phyloP scores from a whole-genome alignment of 2,113 vertebrate genomes.

The Dinomys branickii region DNA sequence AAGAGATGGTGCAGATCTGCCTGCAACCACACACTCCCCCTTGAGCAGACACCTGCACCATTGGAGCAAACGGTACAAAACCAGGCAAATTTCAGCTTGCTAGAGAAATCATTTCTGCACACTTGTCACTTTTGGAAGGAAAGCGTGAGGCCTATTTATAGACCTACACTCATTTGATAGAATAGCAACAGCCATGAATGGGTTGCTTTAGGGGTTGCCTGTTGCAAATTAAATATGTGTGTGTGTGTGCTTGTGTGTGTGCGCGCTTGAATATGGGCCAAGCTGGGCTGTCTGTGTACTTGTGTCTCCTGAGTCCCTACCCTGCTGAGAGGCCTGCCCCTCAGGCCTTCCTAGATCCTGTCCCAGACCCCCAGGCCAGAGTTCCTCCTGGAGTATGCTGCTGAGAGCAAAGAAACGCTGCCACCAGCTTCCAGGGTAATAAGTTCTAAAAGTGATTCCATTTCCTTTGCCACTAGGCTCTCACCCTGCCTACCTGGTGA shows the following conservation, averaged over 20 bases:
- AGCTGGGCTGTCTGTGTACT: not conserved
- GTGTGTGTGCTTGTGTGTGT: too few species aligned
- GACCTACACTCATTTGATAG: not conserved
- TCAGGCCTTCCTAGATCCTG: not conserved
- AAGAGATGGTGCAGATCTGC: not conserved
- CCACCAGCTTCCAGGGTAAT: not conserved
- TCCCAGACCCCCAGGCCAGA: not conserved
- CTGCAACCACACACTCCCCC: not conserved
- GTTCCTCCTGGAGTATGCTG: fast-evolving
- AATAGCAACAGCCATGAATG: not conserved
- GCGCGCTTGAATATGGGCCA: not conserved
- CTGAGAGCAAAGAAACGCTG: fast-evolving
- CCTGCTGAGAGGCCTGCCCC: not conserved
- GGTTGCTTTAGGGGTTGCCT: not conserved
- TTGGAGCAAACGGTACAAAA: fast-evolving
- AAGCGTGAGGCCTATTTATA: slow-evolving; percentile 30
- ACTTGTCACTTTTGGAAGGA: slow-evolving; percentile 27
- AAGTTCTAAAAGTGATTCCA: not conserved
- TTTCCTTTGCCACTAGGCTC: not conserved
- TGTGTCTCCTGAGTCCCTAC: not conserved
- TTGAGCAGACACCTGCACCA: not conserved
- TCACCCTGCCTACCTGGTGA: not conserved
- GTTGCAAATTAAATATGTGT: not conserved
- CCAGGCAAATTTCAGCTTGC: not conserved
- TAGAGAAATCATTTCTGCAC: slow-evolving; percentile 23